Base-by-base conservation (phyloP, 2,888 invertebrate genomes). In the Papilio gigon region DNA sequence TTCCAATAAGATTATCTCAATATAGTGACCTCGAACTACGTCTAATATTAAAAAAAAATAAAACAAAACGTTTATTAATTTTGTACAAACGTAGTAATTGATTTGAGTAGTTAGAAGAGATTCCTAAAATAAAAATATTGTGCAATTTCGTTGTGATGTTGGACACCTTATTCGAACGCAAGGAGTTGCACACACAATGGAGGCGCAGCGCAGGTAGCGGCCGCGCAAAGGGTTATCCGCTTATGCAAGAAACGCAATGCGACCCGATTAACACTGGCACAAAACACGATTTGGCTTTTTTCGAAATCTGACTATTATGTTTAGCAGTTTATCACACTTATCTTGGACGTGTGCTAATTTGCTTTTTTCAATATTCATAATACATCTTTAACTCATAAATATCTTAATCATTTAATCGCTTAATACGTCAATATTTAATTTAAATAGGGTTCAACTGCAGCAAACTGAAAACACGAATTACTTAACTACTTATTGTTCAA, bases 251-350 rank as follows among this genome's bases (percentile, higher is more conserved):
- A 87, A 83, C 71, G 73, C 75, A 75, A 78, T 78, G 80, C 86
- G 85, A 91, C 89, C 91, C 90, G 92, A 91, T 92, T 91, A 91
- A 88, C 91, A 89, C 90, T 85, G 77, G 78, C 79, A 82, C 78
- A 85, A 84, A 84, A 85, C 78, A 81, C 74, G 81, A 79, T 76
- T 85, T 83, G 80, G 75, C 81, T 81, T 82, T 82, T 63, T 85
- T 82, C 77, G 80, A 81, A 81, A 80, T 78, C 78, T 80, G 80
- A 83, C 80, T 78, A 82, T 83, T 83, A 72, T 76, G 81, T 80
- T 84, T 84, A 81, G 78, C 80, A 77, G 72, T 80, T 83, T 81
- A 81, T 64, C 50, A 71, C 71, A 73, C 68, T 80, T 77, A 83
- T 82, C 82, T 78, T 70, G 70, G 67, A 77, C 80, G 82, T 83